phyloP scores from a whole-genome alignment of 2,113 vertebrate genomes.

The Hucho hucho region DNA sequence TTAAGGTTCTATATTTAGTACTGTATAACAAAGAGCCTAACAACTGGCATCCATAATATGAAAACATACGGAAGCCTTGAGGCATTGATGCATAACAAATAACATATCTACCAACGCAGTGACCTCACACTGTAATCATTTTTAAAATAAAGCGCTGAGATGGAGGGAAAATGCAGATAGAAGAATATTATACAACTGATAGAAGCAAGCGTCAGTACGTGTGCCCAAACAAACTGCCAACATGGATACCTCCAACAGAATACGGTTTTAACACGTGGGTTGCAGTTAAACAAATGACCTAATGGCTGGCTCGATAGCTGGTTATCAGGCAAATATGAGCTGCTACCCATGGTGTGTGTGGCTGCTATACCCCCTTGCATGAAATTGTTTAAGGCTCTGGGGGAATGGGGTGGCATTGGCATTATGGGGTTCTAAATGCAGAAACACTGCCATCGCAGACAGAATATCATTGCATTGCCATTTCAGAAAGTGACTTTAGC shows the following conservation, averaged over 20 bases:
- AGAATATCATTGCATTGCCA: neutral
- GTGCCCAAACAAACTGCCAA: neutral
- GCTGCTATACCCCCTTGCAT: neutral
- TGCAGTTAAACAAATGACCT: neutral
- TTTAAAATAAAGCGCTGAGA: neutral
- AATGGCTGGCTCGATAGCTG: neutral
- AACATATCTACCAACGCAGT: neutral
- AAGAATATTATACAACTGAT: slow-evolving; percentile 1
- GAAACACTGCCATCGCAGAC: neutral
- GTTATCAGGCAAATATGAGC: neutral
- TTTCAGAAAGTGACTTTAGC: slow-evolving; percentile 2
- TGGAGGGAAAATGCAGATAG: neutral
- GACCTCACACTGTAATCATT: neutral
- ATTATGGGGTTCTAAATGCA: slow-evolving; percentile 11
- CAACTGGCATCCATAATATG: neutral
- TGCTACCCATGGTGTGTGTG: too few relatives aligned
- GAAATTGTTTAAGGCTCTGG: neutral
- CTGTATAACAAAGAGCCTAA: neutral
- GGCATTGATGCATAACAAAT: neutral
- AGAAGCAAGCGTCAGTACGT: neutral
- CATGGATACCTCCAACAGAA: neutral
- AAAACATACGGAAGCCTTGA: neutral
- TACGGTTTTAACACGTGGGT: neutral
- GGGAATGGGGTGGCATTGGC: neutral
- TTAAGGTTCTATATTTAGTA: neutral